These are phyloP conservation scores for Zophobas atratus DNA, from an alignment of 1,140 invertebrate genomes.

Conservation along the genomic window DNA sequence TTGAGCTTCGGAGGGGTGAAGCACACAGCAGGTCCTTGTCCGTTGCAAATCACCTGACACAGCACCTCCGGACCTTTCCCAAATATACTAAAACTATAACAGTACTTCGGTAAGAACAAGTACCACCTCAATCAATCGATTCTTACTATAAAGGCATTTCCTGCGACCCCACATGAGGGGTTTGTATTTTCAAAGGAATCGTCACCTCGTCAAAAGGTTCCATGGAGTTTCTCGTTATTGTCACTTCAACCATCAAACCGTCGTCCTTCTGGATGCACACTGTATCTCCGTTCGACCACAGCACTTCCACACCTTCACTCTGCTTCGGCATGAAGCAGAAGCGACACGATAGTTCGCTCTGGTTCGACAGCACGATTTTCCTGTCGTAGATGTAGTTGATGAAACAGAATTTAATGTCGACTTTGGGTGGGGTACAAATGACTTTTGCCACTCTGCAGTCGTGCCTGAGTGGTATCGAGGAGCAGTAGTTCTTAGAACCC, in stretches of 20 bases:
- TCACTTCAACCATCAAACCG: conserved; percentile 22
- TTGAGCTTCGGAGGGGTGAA: conserved; percentile 63
- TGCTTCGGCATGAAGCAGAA: conserved; percentile 48
- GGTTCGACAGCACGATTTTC: conserved; percentile 55
- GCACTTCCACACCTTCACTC: conserved; percentile 14
- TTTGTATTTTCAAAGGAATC: conserved; percentile 51
- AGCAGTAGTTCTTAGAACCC: conserved; percentile 53
- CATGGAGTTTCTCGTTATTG: conserved; percentile 42
- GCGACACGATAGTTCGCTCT: conserved; percentile 51
- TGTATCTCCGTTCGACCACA: not conserved
- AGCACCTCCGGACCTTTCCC: conserved; percentile 52
- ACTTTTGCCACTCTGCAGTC: conserved; percentile 54
- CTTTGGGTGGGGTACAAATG: conserved; percentile 51
- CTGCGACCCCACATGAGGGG: conserved; percentile 40
- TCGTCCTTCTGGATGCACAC: conserved; percentile 32
- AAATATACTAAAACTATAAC: conserved; percentile 56
- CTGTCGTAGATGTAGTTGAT: conserved; percentile 60
- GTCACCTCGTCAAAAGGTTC: conserved; percentile 47
- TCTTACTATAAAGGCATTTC: conserved; percentile 52
- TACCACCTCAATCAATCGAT: not conserved
- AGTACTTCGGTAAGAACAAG: conserved; percentile 7
- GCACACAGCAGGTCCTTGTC: conserved; percentile 68
- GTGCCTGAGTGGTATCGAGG: conserved; percentile 51
- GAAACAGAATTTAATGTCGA: conserved; percentile 62
- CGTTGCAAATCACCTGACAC: conserved; percentile 65